Conservation (phyloP, 2,888 invertebrate genomes). For the Galerucella nymphaeae region DNA sequence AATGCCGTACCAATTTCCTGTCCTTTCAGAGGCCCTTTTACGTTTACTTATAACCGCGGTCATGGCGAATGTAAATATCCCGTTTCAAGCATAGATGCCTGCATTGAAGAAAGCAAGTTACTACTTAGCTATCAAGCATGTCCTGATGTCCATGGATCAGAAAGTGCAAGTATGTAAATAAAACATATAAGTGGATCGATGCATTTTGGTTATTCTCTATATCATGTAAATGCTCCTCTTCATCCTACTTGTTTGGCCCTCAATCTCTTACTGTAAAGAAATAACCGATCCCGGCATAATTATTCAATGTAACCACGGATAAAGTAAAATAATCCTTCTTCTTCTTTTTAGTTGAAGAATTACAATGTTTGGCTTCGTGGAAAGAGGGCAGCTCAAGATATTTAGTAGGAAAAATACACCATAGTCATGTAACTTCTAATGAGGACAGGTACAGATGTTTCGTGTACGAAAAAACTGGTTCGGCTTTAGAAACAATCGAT, state of each 20-base stretch:
- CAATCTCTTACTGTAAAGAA: too few relatives aligned
- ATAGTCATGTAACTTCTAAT: slow-evolving; percentile 89
- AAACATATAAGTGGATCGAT: not conserved
- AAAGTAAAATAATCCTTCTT: not conserved
- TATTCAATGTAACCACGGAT: too few relatives aligned
- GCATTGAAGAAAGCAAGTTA: slow-evolving; percentile 91
- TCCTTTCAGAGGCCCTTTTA: slow-evolving; percentile 88
- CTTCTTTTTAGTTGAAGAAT: slow-evolving; percentile 81
- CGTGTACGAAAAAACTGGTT: slow-evolving; percentile 87
- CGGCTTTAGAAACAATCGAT: slow-evolving; percentile 60
- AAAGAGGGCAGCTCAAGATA: slow-evolving; percentile 93
- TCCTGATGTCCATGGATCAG: slow-evolving; percentile 89
- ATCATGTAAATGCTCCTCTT: too few relatives aligned
- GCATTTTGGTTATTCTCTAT: not conserved
- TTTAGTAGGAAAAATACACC: slow-evolving; percentile 89
- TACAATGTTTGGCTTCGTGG: slow-evolving; percentile 92
- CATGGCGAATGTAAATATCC: slow-evolving; percentile 91
- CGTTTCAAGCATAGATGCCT: slow-evolving; percentile 91
- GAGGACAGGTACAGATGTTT: slow-evolving; percentile 96
- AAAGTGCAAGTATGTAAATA: slow-evolving; percentile 81
- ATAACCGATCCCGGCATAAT: too few relatives aligned
- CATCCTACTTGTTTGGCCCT: too few relatives aligned
- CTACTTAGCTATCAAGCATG: slow-evolving; percentile 94
- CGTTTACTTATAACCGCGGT: slow-evolving; percentile 92
- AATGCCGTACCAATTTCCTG: slow-evolving; percentile 90